Evolutionary conservation across 2,797 vertebrate species (phyloP), one percentile per base, ranked within the genome.

Genomic region (Megaceryle alcyon): DNA sequence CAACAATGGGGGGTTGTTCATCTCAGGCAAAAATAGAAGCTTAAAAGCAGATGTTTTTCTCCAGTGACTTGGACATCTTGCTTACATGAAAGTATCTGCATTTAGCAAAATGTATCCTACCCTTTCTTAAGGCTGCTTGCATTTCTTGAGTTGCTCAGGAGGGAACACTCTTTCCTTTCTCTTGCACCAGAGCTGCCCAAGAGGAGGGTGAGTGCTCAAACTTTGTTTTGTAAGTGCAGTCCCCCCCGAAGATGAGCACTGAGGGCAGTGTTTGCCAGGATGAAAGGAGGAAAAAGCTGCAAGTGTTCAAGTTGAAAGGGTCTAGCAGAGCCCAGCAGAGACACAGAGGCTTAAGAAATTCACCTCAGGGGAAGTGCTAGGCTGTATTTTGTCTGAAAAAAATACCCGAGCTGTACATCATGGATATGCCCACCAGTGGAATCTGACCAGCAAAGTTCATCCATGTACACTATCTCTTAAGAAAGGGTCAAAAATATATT

Each of bases 391-490:
- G 35, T 49, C 60, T 49, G 48, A 7, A 86, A 90, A 94, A 77
- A 68, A 3, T 21, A 44, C 18, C 23, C 18, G 9, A 86, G 33
- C 35, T 88, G 53, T 82, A 51, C 20, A 53, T 64, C 59, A 48
- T 0, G 0, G 48, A 90, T 61, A 16, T 44, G 61, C 63, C 59
- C 13, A 4, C 63, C 82, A 88, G 37, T 57, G 70, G 39, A 92
- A 94, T 84, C 69, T 82, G 80, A 76, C 86, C 70, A 68, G 82
- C 69, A 93, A 93, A 95, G 90, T 83, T 91, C 83, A 88, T 86
- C 78, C 44, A 63, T 35, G 19, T 90, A 70, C 86, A 31, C 19
- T 90, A 14, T 61, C 82, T 77, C 83, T 75, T 60, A 75, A 92
- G 64, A 77, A 93, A 71, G 64, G 39, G 35, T 53, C 35, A 75